These are phyloP conservation scores for Drosophila subpulchrella DNA, from an alignment of 1,140 invertebrate species.

Conservation along the genomic window DNA sequence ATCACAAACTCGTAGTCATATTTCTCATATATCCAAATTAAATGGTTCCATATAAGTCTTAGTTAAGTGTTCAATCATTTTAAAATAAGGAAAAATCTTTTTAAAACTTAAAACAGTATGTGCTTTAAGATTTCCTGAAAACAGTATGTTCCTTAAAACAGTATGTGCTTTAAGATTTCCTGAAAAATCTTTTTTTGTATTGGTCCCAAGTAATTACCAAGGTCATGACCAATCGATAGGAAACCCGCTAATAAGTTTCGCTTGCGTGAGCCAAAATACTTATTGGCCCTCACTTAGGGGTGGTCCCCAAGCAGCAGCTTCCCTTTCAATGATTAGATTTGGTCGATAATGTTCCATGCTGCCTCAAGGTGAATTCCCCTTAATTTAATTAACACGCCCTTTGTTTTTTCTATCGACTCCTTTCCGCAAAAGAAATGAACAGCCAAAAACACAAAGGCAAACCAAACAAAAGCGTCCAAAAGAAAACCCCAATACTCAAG, in stretches of 20 bases:
- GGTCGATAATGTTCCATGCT: constrained; percentile 23
- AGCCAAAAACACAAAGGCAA: constrained; percentile 36
- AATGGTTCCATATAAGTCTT: too few species aligned
- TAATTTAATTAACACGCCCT: constrained; percentile 66
- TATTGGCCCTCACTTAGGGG: constrained; percentile 31
- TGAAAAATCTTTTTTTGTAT: background rate
- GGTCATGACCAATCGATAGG: constrained; percentile 18
- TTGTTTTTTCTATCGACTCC: constrained; percentile 30
- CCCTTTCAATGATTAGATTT: constrained; percentile 42
- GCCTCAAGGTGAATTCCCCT: constrained; percentile 38
- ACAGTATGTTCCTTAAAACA: background rate
- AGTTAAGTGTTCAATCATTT: too few species aligned
- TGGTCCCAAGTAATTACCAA: background rate
- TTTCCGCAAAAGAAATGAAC: constrained; percentile 26
- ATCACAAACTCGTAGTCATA: too few species aligned
- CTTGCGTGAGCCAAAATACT: constrained; percentile 17
- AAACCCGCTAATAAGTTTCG: constrained; percentile 15
- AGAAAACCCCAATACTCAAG: constrained; percentile 14
- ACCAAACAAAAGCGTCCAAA: constrained; percentile 41
- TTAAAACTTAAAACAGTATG: too few species aligned
- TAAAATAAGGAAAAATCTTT: too few species aligned
- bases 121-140: background rate
- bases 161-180: too few species aligned
- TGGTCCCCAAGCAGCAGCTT: background rate
- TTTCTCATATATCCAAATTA: too few species aligned